Conservation (phyloP, 2,797 vertebrate species). For the Neosilurus hyrtlii region DNA sequence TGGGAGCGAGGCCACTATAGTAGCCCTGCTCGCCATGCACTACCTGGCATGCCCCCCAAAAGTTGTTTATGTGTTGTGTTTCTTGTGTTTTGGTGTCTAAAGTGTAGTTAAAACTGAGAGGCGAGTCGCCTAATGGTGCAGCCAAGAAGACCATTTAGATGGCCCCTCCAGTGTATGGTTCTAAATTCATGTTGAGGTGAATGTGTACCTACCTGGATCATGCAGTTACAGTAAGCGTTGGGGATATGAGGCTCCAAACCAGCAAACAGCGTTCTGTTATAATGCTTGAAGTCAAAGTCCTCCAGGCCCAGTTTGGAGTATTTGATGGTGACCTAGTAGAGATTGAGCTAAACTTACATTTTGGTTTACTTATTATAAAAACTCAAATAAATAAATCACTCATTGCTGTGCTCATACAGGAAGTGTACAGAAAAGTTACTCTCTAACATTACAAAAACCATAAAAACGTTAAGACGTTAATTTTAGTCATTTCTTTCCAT, state of each 20-base stretch:
- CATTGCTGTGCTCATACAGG: no score
- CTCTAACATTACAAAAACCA: neutral
- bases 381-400: neutral
- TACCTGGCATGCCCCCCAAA: no score
- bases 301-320: slow-evolving; percentile 97
- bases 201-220: slow-evolving; percentile 85
- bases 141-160: no score
- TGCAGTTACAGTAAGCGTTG: slow-evolving; percentile 98
- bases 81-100: no score
- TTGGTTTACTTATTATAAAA: neutral
- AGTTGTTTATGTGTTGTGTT: no score
- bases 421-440: neutral
- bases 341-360: neutral
- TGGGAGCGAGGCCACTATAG: no score
- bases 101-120: no score
- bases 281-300: slow-evolving; percentile 99
- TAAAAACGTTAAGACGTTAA: no score
- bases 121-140: no score
- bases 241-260: slow-evolving; percentile 97
- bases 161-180: neutral
- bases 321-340: slow-evolving; percentile 92
- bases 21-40: no score
- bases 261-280: slow-evolving; percentile 96
- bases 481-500: neutral
- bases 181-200: neutral